Conservation (phyloP, 2,888 invertebrate species). For the Coenonympha glycerion region DNA sequence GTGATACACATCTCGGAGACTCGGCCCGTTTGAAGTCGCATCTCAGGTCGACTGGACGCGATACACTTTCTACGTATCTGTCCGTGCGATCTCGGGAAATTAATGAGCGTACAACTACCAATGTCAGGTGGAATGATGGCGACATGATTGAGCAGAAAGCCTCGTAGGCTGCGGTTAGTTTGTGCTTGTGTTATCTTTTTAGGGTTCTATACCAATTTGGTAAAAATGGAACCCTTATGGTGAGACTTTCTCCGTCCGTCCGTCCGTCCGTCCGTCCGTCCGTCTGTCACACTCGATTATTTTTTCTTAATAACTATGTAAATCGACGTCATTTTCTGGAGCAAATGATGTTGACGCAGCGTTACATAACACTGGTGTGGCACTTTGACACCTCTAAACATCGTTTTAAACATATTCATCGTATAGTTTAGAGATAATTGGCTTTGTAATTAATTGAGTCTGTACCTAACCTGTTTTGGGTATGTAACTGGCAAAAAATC, state of each 20-base stretch:
- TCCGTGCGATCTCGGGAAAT: conserved; percentile 34
- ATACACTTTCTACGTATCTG: conserved; percentile 38
- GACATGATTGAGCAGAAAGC: conserved; percentile 25
- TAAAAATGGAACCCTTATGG: too few species aligned
- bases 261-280: too few species aligned
- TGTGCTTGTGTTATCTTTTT: background rate
- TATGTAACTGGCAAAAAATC: too few species aligned
- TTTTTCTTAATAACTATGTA: conserved; percentile 8
- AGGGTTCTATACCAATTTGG: too few species aligned
- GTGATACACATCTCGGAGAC: conserved; percentile 37
- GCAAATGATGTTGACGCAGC: background rate
- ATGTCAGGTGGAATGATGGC: conserved; percentile 24
- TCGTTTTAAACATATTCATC: too few species aligned
- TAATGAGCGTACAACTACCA: conserved; percentile 33
- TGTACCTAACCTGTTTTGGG: too few species aligned
- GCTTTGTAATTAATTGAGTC: too few species aligned
- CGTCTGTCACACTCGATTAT: too few species aligned
- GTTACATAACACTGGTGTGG: background rate
- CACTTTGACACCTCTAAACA: background rate
- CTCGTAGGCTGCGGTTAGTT: conserved; percentile 3
- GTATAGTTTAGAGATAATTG: too few species aligned
- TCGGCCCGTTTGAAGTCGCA: conserved; percentile 35
- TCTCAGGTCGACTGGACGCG: conserved; percentile 21
- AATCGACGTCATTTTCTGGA: background rate
- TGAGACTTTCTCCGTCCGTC: too few species aligned